Evolutionary conservation across 2,797 vertebrate species (phyloP), one percentile per base, ranked within the genome.

Genomic region (Cottoperca gobio): DNA sequence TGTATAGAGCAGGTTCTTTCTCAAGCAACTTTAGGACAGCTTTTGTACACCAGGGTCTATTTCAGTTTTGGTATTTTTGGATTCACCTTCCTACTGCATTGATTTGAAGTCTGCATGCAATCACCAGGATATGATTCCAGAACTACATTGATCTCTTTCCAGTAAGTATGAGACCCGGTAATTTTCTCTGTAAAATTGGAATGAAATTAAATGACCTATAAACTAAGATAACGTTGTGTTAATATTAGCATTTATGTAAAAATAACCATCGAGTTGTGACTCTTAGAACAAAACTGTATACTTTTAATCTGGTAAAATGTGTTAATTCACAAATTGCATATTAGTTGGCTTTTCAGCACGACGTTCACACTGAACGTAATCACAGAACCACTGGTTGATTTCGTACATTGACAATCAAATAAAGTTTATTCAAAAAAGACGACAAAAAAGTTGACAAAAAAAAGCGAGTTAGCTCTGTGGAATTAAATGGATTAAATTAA

Each of bases 21-120:
- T 61, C 13, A 23, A 46, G 40, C n/a, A 43, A 33, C 43, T 52
- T 16, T n/a, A 24, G 8, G 16, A 9, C 11, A 58, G 43, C 45
- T 24, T 54, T 48, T 62, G 9, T 60, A 48, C 21, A 39, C 21
- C 21, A 24, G 40, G 8, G 49, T 73, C 31, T n/a, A 24, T 48
- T 37, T 61, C 5, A 64, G 0, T 37, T 42, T 14, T 17, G 24
- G 3, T 61, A 10, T 37, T 70, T 58, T 66, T 35, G 35, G 23
- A 53, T 57, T 55, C 19, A n/a, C 16, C 24, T 46, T 62, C 19
- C 71, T 33, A 10, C 37, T 67, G 23, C 3, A 62, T 53, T 59
- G 14, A 61, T 53, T 46, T 3, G n/a, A n/a, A 4, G 31, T 58
- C 21, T 57, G 21, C 16, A 39, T 63, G 23, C 17, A 40, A 21